Evolutionary conservation across 2,797 vertebrate genomes (phyloP).

Genomic region (Chelon auratus): DNA sequence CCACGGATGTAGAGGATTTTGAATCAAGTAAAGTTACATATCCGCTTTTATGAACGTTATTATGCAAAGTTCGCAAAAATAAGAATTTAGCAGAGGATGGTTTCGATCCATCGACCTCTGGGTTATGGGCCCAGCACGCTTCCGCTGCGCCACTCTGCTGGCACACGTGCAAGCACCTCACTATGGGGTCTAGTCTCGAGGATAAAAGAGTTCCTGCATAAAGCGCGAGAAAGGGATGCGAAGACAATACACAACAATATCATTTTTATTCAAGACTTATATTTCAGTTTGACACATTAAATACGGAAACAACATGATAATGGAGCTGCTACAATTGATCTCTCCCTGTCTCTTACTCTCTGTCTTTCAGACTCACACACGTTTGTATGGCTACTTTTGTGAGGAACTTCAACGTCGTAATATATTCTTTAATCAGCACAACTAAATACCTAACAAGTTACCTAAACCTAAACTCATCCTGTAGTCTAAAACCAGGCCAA

Average conservation of each 20-base stretch:
- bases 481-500: conserved; percentile 5
- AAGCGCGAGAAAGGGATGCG: conserved; percentile 9
- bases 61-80: too few species aligned
- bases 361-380: conserved; percentile 16
- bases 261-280: conserved; percentile 68
- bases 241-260: conserved; percentile 67
- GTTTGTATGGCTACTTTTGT: conserved; percentile 1
- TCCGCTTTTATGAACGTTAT: too few species aligned
- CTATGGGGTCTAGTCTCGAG: too few species aligned
- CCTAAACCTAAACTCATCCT: neutral
- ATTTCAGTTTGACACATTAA: conserved; percentile 58
- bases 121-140: conserved; percentile 70
- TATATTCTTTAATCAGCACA: neutral
- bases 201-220: neutral
- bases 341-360: neutral
- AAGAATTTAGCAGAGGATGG: conserved; percentile 73
- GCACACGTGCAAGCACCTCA: too few species aligned
- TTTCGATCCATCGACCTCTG: conserved; percentile 82
- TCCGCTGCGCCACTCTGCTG: conserved; percentile 47
- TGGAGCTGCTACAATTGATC: conserved; percentile 74
- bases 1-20: too few species aligned
- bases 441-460: neutral
- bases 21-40: too few species aligned
- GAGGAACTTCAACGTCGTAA: neutral
- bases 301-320: conserved; percentile 68